phyloP scores from a whole-genome alignment of 2,113 vertebrate genomes.

The Protobothrops flavoviridis region DNA sequence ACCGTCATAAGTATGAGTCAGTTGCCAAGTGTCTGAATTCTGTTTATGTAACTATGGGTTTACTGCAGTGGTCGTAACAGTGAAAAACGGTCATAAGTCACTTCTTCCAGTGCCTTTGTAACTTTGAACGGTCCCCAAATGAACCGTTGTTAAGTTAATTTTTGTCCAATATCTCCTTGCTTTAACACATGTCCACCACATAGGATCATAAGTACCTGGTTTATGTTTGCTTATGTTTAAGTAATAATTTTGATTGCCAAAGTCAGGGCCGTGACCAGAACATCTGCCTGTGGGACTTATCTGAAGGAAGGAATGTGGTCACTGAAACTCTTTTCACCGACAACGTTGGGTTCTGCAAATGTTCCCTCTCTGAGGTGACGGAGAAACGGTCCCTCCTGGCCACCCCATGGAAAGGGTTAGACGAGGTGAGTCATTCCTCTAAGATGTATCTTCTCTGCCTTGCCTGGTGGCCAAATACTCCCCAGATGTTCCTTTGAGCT shows the following conservation, averaged over 20 bases:
- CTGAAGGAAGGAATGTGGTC: constrained; percentile 77
- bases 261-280: constrained; percentile 92
- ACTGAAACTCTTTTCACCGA: constrained; percentile 75
- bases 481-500: background rate
- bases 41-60: too few species aligned
- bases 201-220: too few species aligned
- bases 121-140: too few species aligned
- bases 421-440: constrained; percentile 79
- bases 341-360: constrained; percentile 87
- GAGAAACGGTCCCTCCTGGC: constrained; percentile 76
- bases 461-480: background rate
- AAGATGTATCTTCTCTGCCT: background rate
- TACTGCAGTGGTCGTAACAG: background rate
- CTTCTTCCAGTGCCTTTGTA: background rate
- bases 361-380: constrained; percentile 71
- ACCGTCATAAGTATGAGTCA: background rate
- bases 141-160: too few species aligned
- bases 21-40: background rate
- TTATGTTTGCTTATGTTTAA: too few species aligned
- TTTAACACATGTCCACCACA: too few species aligned
- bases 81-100: background rate
- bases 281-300: constrained; percentile 86
- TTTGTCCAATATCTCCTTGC: too few species aligned
- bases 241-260: background rate
- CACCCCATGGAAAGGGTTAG: constrained; percentile 73